Evolutionary conservation across 2,888 invertebrate genomes (phyloP), one percentile per base, ranked within the genome.

Genomic region (Melinaea marsaeus): DNA sequence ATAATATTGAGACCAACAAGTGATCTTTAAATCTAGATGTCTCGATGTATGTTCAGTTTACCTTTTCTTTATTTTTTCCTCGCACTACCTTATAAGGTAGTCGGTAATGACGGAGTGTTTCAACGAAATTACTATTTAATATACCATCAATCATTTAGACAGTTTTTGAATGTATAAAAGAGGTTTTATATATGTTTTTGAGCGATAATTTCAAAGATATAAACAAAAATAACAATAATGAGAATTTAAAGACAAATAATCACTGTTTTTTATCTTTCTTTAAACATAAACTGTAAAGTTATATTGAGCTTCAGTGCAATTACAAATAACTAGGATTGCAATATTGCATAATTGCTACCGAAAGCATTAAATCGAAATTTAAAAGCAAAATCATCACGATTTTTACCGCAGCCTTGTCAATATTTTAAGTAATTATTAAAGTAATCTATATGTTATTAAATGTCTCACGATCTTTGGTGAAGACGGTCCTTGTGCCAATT

Each of bases 1-100:
- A 35, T 61, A 42, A 59, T 59, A 46, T 60, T 60, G 55, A 58
- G 67, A 58, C 48, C 37, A 55, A 55, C 65, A 58, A 63, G 63
- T 65, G 65, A 65, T 60, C 67, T 68, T 68, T 65, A 65, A 58
- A 47, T 60, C 57, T 60, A 45, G 64, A 59, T 57, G 35, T 2
- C 57, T 32, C 35, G 45, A 56, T 46, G 45, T 35, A 55, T 58
- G 46, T 55, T 4, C 13, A 9, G 22, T 46, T 55, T 60, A 57
- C 7, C 47, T 35, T 33, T 51, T 11, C 55, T 60, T 22, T 46
- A 32, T 51, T 32, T 51, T 51, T 51, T 51, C 22, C 51, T 51
- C 4, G 11, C 32, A n/a, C 5, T 22, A 11, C 51, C 51, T 32
- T 11, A 11, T 32, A 32, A 32, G 51, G 51, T 9, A 4, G 51